These are phyloP conservation scores for Ormyrus pomaceus DNA, from an alignment of 2,888 invertebrate genomes.

Conservation along the genomic window DNA sequence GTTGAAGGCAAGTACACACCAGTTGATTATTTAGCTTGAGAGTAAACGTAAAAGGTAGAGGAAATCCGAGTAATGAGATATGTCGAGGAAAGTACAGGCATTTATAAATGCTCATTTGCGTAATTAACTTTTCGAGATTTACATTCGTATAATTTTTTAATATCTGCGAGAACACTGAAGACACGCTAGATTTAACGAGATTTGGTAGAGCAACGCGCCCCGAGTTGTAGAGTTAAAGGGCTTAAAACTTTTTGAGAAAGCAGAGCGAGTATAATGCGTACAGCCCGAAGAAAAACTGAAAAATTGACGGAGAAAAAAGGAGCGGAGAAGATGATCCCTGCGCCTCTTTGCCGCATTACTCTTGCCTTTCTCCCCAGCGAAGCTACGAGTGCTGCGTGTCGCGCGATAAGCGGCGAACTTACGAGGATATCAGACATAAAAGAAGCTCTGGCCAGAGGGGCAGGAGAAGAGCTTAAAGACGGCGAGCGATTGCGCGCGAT, in stretches of 20 bases:
- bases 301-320: background rate
- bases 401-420: slow-evolving; percentile 24
- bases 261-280: no score
- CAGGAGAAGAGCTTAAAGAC: background rate
- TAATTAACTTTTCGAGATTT: slow-evolving; percentile 33
- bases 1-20: background rate
- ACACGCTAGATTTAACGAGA: slow-evolving; percentile 3
- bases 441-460: slow-evolving; percentile 14
- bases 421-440: slow-evolving; percentile 31
- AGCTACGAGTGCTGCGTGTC: background rate
- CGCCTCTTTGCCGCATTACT: slow-evolving; percentile 23
- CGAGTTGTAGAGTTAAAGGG: background rate
- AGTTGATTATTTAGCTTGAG: slow-evolving; percentile 5
- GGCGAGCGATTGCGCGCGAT: background rate
- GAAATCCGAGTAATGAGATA: slow-evolving; percentile 3
- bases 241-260: background rate
- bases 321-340: background rate
- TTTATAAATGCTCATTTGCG: slow-evolving; percentile 8
- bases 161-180: background rate
- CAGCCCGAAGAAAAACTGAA: background rate
- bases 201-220: background rate
- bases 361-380: slow-evolving; percentile 8
- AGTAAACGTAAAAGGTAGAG: background rate
- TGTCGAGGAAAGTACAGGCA: background rate
- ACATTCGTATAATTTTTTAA: slow-evolving; percentile 25